Base-by-base conservation (phyloP, 1,140 invertebrate genomes). In the Apocrypta bakeri region DNA sequence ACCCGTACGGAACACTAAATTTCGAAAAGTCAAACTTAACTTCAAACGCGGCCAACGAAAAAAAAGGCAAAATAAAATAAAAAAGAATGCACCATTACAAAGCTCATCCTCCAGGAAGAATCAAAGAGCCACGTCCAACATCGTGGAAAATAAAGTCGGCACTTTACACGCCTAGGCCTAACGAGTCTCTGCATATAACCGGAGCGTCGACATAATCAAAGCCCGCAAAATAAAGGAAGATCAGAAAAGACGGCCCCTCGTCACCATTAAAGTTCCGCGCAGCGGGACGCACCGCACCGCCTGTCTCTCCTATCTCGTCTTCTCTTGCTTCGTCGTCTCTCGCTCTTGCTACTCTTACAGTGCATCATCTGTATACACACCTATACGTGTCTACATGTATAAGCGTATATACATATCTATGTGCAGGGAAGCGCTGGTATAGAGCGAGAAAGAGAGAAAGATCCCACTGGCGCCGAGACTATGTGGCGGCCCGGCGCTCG, bases 161-260 rank as follows among this genome's bases (percentile, higher is more conserved):
- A 63, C 29, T 37, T 63, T 61, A 61, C 42, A 80, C 21, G 25
- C 25, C 25, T 42, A 31, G 66, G 37, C 24, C 24, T 79, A 79
- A 79, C 66, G 78, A 79, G 31, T 21, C 31, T 61, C 48, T 56
- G 48, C 56, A 63, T 63, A 71, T 17, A 79, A 25, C 2, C 40
- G 27, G 31, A 56, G n/a, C 25, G 33, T 29, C 79, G 56, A 80
- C 79, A 31, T 74, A 74, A 81, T 81, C 33, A 81, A 81, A 81
- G 61, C 37, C 25, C n/a, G 61, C 27, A 66, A 81, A 81, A 81
- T 81, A 81, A 81, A 81, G 63, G 29, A 75, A 75, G 79, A 81
- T 66, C 48, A 66, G 61, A 81, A 81, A 75, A 81, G 72, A 64
- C 69, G 79, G 56, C 48, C 79, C 69, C 71, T 81, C 61, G 79